These are phyloP conservation scores for Argyresthia goedartella DNA, from an alignment of 2,888 invertebrate species.

Conservation along the genomic window DNA sequence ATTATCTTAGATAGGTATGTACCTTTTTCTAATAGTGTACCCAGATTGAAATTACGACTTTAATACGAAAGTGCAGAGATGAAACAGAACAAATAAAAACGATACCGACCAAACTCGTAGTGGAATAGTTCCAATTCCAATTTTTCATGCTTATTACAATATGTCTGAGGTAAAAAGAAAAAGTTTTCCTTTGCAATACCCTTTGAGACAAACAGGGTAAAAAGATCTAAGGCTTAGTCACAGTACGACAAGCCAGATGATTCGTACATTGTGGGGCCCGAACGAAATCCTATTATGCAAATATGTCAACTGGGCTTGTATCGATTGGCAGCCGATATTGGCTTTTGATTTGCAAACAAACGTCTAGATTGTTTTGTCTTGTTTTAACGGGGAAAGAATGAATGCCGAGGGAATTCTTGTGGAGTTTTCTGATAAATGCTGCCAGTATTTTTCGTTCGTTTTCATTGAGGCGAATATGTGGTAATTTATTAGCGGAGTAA, in stretches of 20 bases:
- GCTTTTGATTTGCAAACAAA: constrained; percentile 65
- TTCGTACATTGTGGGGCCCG: constrained; percentile 18
- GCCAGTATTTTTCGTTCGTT: no score
- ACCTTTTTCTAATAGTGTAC: no score
- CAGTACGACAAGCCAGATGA: constrained; percentile 5
- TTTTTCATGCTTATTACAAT: not conserved
- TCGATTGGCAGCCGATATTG: constrained; percentile 39
- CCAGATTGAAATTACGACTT: no score
- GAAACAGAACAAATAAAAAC: no score
- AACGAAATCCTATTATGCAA: constrained; percentile 62
- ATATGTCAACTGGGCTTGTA: constrained; percentile 54
- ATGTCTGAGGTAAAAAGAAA: not conserved
- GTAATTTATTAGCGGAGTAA: no score
- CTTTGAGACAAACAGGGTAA: no score
- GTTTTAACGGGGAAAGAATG: not conserved
- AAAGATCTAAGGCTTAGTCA: not conserved
- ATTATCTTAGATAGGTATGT: no score
- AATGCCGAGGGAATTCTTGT: not conserved
- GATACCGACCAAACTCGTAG: no score
- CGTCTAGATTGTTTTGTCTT: not conserved
- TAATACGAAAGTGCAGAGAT: no score
- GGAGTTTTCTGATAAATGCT: no score
- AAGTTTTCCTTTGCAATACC: no score
- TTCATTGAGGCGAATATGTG: no score
- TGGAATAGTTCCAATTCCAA: not conserved